A percentile compares a stretch with the other conserved stretches of the same genome.
These are phyloP conservation scores for Brachionus sp. DNA, from an alignment of 1,140 invertebrate species.

Conservation along the genomic window DNA sequence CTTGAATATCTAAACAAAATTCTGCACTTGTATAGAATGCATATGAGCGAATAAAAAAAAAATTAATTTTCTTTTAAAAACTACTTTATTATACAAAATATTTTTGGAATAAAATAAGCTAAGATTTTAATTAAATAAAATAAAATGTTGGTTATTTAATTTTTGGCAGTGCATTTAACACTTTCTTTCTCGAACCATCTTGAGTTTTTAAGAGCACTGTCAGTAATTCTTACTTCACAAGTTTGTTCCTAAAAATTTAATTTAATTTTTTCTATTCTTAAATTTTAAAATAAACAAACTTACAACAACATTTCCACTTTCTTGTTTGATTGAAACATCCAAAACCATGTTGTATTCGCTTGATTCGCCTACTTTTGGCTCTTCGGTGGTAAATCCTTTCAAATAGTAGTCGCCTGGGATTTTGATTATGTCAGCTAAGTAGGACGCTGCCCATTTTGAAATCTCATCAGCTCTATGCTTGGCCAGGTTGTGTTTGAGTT, in stretches of 20 bases:
- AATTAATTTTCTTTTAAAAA: background rate
- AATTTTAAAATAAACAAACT: background rate
- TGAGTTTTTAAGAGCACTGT: conserved; percentile 31
- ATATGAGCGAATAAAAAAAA: too few relatives aligned
- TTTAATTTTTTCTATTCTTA: background rate
- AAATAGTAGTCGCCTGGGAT: conserved; percentile 14
- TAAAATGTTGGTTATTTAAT: background rate
- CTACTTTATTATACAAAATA: conserved; percentile 18
- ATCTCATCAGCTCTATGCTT: conserved; percentile 26
- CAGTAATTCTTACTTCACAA: conserved; percentile 10
- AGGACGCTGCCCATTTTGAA: conserved; percentile 16
- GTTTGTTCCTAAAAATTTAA: background rate
- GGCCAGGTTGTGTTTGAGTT: background rate
- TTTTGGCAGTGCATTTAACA: conserved; percentile 14
- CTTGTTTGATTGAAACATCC: conserved; percentile 29
- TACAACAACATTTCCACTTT: conserved; percentile 2
- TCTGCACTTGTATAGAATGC: too few relatives aligned
- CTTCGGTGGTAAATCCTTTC: background rate
- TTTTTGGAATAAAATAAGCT: background rate
- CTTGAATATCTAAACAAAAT: too few relatives aligned
- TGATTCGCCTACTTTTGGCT: conserved; percentile 14
- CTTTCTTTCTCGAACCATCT: conserved; percentile 27
- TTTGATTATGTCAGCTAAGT: conserved; percentile 30
- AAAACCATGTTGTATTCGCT: conserved; percentile 16
- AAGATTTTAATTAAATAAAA: background rate